Conservation (phyloP, 2,113 vertebrate species). For the Blennius ocellaris region DNA sequence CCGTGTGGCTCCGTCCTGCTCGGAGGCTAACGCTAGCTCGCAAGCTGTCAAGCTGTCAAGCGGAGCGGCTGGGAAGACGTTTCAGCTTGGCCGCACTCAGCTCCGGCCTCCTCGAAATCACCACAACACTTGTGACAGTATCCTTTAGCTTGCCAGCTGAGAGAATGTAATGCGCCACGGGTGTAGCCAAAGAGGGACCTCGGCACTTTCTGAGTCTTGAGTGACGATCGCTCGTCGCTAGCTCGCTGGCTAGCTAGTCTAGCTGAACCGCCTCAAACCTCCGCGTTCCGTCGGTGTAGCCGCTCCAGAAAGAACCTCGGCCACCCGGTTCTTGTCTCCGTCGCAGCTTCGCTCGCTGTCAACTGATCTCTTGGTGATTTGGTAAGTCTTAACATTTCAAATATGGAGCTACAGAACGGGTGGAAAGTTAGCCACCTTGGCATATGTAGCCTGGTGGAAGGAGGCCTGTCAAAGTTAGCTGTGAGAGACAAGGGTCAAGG, state of each 20-base stretch:
- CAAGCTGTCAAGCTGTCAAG: conserved; percentile 78
- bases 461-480: conserved; percentile 75
- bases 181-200: conserved; percentile 73
- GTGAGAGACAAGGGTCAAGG: conserved; percentile 73
- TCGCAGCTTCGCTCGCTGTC: conserved; percentile 49
- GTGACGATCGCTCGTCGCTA: conserved; percentile 73
- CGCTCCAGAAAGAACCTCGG: conserved; percentile 37
- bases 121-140: conserved; percentile 40
- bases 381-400: conserved; percentile 72
- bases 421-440: conserved; percentile 52
- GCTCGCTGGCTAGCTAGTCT: conserved; percentile 67
- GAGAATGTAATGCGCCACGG: conserved; percentile 81
- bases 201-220: conserved; percentile 61
- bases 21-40: conserved; percentile 75
- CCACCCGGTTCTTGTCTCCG: conserved; percentile 19
- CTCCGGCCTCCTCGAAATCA: conserved; percentile 47
- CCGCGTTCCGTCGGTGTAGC: conserved; percentile 59
- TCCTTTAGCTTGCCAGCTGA: conserved; percentile 59
- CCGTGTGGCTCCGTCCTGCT: conserved; percentile 30
- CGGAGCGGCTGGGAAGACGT: conserved; percentile 78
- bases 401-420: neutral
- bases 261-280: conserved; percentile 57
- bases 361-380: conserved; percentile 59
- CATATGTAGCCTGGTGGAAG: conserved; percentile 26
- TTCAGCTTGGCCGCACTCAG: conserved; percentile 70